phyloP scores from a whole-genome alignment of 1,140 invertebrate species.

The Apis mellifera region Amel_HAv3.1 CM009938.2:726501-727000 shows the following conservation, averaged over 20 bases:
- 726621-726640: no score
- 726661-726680: neutral
- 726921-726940: neutral
- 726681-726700: neutral
- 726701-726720: neutral
- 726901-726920: constrained; percentile 38
- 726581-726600: no score
- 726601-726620: no score
- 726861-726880: constrained; percentile 54
- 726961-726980: constrained; percentile 34
- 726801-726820: constrained; percentile 38
- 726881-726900: constrained; percentile 45
- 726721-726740: constrained; percentile 1
- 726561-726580: no score
- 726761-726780: constrained; percentile 45
- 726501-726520: no score
- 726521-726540: no score
- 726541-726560: no score
- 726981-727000: constrained; percentile 32
- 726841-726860: constrained; percentile 51
- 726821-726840: constrained; percentile 51
- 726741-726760: neutral
- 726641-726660: neutral
- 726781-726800: constrained; percentile 32
- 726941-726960: neutral